Evolutionary conservation across 2,113 vertebrate genomes (phyloP).

Genomic region (Catharus fuscescens): DNA sequence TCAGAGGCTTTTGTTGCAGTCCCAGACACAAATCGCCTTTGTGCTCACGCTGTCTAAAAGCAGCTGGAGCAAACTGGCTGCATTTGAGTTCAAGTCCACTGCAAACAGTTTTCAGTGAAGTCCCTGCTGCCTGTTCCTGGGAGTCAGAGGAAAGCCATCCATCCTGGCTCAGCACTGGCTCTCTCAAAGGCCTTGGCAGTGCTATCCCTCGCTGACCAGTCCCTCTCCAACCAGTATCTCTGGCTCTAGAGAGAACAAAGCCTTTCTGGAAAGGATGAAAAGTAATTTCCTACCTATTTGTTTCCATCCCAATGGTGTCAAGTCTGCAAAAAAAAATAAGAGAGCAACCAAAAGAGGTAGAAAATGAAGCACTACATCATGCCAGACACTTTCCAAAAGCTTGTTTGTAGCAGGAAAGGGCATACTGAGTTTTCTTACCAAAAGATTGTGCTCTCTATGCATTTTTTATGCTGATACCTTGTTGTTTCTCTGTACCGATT

Average conservation of each 20-base stretch:
- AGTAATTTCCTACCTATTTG: background rate
- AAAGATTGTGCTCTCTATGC: background rate
- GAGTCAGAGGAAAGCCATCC: background rate
- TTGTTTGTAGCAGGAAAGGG: background rate
- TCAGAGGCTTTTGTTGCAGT: background rate
- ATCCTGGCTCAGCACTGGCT: background rate
- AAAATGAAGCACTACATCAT: conserved; percentile 23
- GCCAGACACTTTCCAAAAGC: background rate
- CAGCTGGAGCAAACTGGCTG: background rate
- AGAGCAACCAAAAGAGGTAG: background rate
- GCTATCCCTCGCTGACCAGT: background rate
- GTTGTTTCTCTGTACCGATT: background rate
- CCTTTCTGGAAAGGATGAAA: background rate
- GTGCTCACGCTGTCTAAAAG: background rate
- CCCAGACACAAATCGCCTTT: background rate
- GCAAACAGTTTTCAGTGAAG: background rate
- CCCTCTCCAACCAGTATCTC: background rate
- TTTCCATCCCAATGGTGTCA: background rate
- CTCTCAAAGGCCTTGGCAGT: background rate
- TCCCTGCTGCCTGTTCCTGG: background rate
- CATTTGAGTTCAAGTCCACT: background rate
- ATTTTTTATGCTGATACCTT: background rate
- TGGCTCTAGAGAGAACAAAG: background rate
- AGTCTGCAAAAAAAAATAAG: background rate
- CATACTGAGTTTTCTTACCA: background rate